Evolutionary conservation across 2,113 vertebrate species (phyloP).

Genomic region (Dinomys branickii): DNA sequence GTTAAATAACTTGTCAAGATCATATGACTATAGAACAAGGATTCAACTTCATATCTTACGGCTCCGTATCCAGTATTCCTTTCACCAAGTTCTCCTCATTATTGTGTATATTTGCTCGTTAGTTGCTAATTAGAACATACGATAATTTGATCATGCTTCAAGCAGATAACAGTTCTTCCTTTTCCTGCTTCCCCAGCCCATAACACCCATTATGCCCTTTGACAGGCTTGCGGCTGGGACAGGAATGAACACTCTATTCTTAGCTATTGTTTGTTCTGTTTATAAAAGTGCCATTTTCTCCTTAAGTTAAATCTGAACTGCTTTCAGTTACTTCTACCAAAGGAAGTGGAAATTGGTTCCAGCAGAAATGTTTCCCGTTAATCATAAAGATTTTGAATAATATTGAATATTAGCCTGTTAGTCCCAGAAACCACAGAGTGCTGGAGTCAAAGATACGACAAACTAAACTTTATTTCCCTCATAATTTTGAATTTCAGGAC

Average conservation of each 20-base stretch:
- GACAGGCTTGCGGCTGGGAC: not conserved
- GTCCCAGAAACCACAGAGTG: not conserved
- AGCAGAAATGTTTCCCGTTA: slow-evolving; percentile 58
- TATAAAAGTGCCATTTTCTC: slow-evolving; percentile 25
- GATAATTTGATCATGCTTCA: not conserved
- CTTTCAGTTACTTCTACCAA: slow-evolving; percentile 45
- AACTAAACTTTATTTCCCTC: slow-evolving; percentile 7
- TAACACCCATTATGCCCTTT: not conserved
- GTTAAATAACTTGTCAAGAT: not conserved
- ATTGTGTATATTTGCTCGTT: not conserved
- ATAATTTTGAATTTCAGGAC: slow-evolving; percentile 5
- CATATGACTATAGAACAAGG: not conserved
- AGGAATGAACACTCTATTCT: slow-evolving; percentile 44
- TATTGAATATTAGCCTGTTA: slow-evolving; percentile 25
- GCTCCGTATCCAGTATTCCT: not conserved
- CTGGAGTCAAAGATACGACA: slow-evolving; percentile 16
- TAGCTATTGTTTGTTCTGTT: slow-evolving; percentile 46
- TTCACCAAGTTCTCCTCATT: not conserved
- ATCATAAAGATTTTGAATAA: slow-evolving; percentile 35
- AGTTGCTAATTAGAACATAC: not conserved
- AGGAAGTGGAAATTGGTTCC: slow-evolving; percentile 72
- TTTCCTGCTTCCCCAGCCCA: not conserved
- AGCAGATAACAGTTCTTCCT: not conserved
- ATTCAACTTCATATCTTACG: not conserved
- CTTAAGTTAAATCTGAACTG: slow-evolving; percentile 40